phyloP scores from a whole-genome alignment of 2,797 vertebrate genomes.

The Heterohyrax brucei region DNA sequence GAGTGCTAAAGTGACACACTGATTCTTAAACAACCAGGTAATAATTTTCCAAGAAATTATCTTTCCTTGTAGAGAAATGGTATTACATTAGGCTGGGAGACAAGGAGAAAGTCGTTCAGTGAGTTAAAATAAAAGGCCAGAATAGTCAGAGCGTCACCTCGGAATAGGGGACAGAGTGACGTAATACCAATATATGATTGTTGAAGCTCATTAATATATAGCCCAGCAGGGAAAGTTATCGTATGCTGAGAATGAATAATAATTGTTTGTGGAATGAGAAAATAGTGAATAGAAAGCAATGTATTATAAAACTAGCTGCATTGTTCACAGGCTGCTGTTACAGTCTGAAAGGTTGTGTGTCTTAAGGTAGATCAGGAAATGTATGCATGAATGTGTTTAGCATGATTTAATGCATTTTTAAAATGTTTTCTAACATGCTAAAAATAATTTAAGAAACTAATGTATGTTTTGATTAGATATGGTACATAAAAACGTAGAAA shows the following conservation, averaged over 20 bases:
- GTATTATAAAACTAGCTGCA: background rate
- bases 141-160: background rate
- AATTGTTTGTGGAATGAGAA: background rate
- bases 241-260: background rate
- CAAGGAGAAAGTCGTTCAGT: background rate
- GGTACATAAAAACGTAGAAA: background rate
- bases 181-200: background rate
- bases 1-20: background rate
- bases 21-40: background rate
- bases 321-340: background rate
- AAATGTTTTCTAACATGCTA: background rate
- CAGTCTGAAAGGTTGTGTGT: background rate
- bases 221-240: background rate
- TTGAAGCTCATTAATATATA: constrained; percentile 43
- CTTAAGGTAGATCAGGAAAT: background rate
- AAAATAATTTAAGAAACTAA: constrained; percentile 15
- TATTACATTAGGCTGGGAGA: background rate
- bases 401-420: background rate
- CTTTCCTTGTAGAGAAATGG: background rate
- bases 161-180: background rate
- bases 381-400: background rate
- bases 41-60: constrained; percentile 16
- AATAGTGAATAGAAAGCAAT: background rate
- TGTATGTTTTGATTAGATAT: background rate
- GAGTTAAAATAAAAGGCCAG: background rate